Percentiles rank a stretch among this genome's conserved stretches.
phyloP scores from a whole-genome alignment of 2,113 vertebrate species.

The Microcebus murinus region DNA sequence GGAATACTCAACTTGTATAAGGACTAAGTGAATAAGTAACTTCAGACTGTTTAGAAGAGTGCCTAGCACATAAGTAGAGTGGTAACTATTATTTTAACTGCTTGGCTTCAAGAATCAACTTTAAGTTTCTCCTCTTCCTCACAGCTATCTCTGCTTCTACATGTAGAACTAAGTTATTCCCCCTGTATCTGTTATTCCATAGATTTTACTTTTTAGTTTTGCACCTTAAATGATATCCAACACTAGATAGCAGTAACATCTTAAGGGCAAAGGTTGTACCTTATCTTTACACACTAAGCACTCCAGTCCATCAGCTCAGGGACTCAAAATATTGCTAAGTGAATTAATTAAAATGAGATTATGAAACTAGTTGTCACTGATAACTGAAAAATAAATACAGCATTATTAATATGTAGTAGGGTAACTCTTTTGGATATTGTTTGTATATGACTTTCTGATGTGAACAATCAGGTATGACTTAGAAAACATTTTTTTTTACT shows the following conservation, averaged over 20 bases:
- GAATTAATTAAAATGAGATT: neutral
- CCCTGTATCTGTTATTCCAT: neutral
- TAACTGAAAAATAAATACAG: neutral
- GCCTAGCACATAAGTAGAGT: neutral
- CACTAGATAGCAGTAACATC: neutral
- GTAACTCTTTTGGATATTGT: neutral
- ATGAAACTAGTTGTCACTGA: neutral
- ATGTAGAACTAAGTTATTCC: neutral
- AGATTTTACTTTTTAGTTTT: neutral
- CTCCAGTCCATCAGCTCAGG: neutral
- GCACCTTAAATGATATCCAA: neutral
- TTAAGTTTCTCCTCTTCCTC: neutral
- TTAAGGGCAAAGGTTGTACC: neutral
- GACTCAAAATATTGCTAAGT: neutral
- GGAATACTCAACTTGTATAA: neutral
- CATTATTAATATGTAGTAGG: neutral
- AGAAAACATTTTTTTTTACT: neutral
- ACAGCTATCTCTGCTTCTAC: neutral
- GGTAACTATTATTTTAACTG: conserved; percentile 20
- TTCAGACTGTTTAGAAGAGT: neutral
- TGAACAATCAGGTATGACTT: neutral
- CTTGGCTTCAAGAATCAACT: neutral
- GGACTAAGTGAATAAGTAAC: neutral
- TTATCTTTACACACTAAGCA: neutral
- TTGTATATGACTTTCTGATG: neutral